Percentiles rank a stretch among this genome's conserved stretches.
phyloP scores from a whole-genome alignment of 35 echinoderm and acorn worm genomes.

The Diadema setosum region DNA sequence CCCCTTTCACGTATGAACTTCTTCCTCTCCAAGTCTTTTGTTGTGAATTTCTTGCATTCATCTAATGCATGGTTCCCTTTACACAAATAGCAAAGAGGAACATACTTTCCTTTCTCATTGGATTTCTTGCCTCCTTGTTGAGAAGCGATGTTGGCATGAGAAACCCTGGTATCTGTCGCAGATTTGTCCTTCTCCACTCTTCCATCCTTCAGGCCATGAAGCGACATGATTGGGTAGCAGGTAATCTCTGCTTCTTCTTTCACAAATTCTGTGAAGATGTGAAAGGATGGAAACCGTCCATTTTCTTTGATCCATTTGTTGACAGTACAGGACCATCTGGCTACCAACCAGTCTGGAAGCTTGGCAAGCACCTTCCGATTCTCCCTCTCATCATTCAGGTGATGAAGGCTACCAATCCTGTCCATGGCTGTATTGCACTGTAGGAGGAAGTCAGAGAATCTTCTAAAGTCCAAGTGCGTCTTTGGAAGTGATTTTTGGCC shows the following conservation, averaged over 20 bases:
- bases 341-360: slow-evolving; percentile 42
- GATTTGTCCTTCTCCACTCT: not conserved
- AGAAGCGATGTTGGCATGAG: not conserved
- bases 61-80: slow-evolving; percentile 2
- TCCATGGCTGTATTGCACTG: slow-evolving; percentile 44
- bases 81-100: slow-evolving; percentile 1
- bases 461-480: slow-evolving; percentile 51
- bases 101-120: not conserved
- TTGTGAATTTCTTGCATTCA: slow-evolving; percentile 25
- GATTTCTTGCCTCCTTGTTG: not conserved
- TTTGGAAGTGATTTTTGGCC: slow-evolving; percentile 32
- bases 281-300: slow-evolving; percentile 22
- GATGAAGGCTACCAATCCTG: not conserved
- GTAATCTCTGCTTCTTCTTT: slow-evolving; percentile 42
- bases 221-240: slow-evolving; percentile 40
- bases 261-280: slow-evolving; percentile 44
- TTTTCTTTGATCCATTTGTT: not conserved
- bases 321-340: slow-evolving; percentile 31
- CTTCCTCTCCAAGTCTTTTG: slow-evolving; percentile 10
- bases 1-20: slow-evolving; percentile 5
- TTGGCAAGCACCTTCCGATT: slow-evolving; percentile 70
- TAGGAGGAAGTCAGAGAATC: slow-evolving; percentile 48
- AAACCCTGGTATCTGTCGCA: not conserved
- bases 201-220: slow-evolving; percentile 9
- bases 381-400: slow-evolving; percentile 55